These are phyloP conservation scores for Nomada flava DNA, from an alignment of 2,888 invertebrate species.

Conservation along the genomic window DNA sequence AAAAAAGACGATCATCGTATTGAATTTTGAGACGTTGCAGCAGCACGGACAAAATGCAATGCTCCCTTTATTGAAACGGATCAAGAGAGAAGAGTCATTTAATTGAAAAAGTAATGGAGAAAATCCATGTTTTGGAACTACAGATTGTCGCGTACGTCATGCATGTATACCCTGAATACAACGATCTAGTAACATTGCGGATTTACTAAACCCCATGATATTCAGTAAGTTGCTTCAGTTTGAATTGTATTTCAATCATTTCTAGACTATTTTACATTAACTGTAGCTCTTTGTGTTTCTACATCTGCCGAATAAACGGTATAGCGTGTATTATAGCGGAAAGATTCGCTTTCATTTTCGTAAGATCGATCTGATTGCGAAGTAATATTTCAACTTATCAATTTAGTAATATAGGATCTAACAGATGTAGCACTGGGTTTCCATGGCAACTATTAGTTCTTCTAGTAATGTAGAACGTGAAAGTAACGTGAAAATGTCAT, in stretches of 20 bases:
- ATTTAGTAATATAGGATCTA: constrained; percentile 33
- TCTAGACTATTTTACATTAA: neutral
- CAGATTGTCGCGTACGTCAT: constrained; percentile 77
- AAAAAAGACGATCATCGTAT: constrained; percentile 37
- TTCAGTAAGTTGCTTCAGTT: neutral
- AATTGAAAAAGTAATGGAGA: constrained; percentile 52
- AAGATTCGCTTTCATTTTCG: neutral
- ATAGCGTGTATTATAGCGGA: neutral
- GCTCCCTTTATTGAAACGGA: constrained; percentile 10
- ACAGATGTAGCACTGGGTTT: constrained; percentile 68
- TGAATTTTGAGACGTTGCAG: constrained; percentile 8
- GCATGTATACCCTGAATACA: constrained; percentile 55
- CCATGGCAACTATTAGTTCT: constrained; percentile 70
- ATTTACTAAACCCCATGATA: constrained; percentile 33
- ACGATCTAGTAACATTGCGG: constrained; percentile 62
- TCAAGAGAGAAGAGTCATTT: constrained; percentile 35
- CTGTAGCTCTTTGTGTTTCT: neutral
- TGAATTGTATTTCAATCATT: constrained; percentile 1
- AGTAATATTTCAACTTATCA: neutral
- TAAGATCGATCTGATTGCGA: no score
- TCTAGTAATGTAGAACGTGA: constrained; percentile 19
- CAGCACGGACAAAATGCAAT: constrained; percentile 16
- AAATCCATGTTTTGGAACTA: constrained; percentile 75
- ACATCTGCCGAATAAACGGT: neutral
- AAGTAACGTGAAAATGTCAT: constrained; percentile 17